A percentile compares a stretch with the other conserved stretches of the same genome.
phyloP scores from a whole-genome alignment of 2,888 invertebrate genomes.

The Papilio gigon region DNA sequence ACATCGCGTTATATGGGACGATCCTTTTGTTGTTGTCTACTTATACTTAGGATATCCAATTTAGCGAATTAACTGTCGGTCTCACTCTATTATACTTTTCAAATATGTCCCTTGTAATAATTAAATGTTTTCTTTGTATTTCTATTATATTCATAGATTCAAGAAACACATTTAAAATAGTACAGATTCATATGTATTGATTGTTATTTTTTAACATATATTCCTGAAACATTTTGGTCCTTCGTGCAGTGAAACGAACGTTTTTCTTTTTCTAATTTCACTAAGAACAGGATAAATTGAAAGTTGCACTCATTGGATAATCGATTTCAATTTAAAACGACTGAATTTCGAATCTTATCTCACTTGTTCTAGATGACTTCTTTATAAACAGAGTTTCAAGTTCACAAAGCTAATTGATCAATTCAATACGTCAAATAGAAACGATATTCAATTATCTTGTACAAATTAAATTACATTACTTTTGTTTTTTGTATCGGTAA shows the following conservation, averaged over 20 bases:
- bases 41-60: conserved; percentile 2
- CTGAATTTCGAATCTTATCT: conserved; percentile 15
- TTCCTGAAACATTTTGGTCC: too few species aligned
- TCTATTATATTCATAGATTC: too few species aligned
- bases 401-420: not conserved
- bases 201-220: too few species aligned
- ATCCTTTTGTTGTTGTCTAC: conserved; percentile 14
- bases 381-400: not conserved
- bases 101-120: not conserved
- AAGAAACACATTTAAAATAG: too few species aligned
- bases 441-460: not conserved
- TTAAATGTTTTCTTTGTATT: not conserved
- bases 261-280: not conserved
- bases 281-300: not conserved
- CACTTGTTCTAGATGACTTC: conserved; percentile 22
- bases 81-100: not conserved
- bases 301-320: conserved; percentile 24
- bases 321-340: conserved; percentile 27
- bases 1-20: conserved; percentile 27
- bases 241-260: too few species aligned
- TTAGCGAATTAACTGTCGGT: not conserved
- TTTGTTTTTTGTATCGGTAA: not conserved
- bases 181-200: too few species aligned
- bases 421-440: not conserved
- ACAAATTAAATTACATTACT: not conserved